phyloP scores from a whole-genome alignment of 1,140 invertebrate genomes.

The Olivierus martensii region DNA sequence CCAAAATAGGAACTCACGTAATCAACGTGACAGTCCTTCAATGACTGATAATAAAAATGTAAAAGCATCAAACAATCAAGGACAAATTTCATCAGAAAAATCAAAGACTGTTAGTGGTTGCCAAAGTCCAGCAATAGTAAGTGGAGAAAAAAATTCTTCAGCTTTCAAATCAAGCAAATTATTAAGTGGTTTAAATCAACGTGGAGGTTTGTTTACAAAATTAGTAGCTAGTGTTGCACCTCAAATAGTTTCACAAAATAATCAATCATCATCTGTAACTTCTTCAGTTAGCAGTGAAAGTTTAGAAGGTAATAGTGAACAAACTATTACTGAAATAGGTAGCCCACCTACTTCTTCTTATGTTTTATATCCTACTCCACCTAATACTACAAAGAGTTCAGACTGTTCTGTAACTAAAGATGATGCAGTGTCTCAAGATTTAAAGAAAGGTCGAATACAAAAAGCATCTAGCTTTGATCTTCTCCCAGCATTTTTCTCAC shows the following conservation, averaged over 20 bases:
- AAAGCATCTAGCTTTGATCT: slow-evolving; percentile 18
- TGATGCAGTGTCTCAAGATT: not conserved
- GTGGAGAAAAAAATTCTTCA: not conserved
- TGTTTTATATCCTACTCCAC: slow-evolving; percentile 2
- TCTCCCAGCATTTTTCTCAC: slow-evolving; percentile 16
- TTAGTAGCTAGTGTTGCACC: slow-evolving; percentile 14
- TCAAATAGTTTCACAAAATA: not conserved
- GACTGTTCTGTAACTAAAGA: not conserved
- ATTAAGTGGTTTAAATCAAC: not conserved
- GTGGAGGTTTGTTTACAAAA: slow-evolving; percentile 10
- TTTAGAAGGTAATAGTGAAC: slow-evolving; percentile 3
- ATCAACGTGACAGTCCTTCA: no score
- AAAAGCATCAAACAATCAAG: not conserved
- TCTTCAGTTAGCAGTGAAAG: slow-evolving; percentile 13
- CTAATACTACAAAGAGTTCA: slow-evolving; percentile 8
- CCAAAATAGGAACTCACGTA: no score
- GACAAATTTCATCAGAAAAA: not conserved
- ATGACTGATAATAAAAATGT: no score
- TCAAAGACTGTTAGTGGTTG: not conserved
- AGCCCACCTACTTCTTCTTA: no score
- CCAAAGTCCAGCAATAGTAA: not conserved
- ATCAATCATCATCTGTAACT: not conserved
- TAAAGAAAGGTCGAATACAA: slow-evolving; percentile 10
- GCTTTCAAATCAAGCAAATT: not conserved
- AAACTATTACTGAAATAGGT: no score